Base-by-base conservation (phyloP, 2,888 invertebrate genomes). In the Cosmorhoe ocellata region DNA sequence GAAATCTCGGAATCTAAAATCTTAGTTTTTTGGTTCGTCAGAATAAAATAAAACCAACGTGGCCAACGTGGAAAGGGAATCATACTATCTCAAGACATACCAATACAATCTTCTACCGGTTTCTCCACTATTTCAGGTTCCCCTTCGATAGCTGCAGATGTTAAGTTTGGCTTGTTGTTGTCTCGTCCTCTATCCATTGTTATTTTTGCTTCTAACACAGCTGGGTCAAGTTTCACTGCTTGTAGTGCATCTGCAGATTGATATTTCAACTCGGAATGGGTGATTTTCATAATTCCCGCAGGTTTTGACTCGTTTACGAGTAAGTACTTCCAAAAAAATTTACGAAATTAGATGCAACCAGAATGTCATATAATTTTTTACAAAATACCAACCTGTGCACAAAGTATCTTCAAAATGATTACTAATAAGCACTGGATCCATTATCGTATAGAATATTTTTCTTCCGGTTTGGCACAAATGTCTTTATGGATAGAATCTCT, bases 151-250 rank as follows among this genome's bases (percentile, higher is more conserved):
- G 1, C 7, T 5, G n/a, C 22, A 8, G 18, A 8, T 18, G 8
- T 14, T 28, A 31, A 18, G 26, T 9, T 13, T 22, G 32, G 10
- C 14, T 30, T 61, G 40, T 49, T 56, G 36, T 42, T 6, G 48
- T 56, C 42, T 13, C 14, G 31, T 7, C 2, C 10, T 14, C 31
- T 47, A 38, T 67, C 63, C 24, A 76, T 49, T 0, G 80, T 77
- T 22, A 86, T 71, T 44, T 80, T 81, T 0, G 81, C 87, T 51
- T 87, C 84, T 48, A 87, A 56, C 3, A 87, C 82, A 0, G 87
- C 87, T 3, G 87, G 86, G 34, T 87, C 87, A 27, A 74, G 54
- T 61, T 85, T 86, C 0, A 87, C 73, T 18, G 82, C 80, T 33
- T 76, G 65, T 47, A 87, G 49, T 1, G 81, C 81, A 63, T 84